Conservation (phyloP, 2,797 vertebrate species). For the Tenualosa ilisha region DNA sequence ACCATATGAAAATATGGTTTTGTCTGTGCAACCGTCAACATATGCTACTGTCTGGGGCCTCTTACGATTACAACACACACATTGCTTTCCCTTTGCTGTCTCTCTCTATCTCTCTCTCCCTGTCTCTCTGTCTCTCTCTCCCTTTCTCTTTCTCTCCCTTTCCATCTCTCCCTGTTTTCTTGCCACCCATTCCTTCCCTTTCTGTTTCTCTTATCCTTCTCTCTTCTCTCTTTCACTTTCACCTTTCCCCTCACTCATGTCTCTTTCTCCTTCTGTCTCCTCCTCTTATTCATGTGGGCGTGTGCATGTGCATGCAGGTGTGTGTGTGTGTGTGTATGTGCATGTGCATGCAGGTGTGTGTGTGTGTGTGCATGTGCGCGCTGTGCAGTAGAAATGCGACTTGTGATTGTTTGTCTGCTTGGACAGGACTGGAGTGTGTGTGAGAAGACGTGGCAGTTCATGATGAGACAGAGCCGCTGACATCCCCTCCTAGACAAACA, state of each 20-base stretch:
- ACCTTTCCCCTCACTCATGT: not conserved
- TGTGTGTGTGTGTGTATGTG: no score
- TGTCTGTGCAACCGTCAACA: not conserved
- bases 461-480: no score
- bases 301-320: no score
- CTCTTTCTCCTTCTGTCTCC: not conserved
- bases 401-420: no score
- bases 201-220: slow-evolving; percentile 35
- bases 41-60: slow-evolving; percentile 29
- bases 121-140: not conserved
- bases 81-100: not conserved
- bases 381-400: no score
- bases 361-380: no score
- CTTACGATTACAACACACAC: slow-evolving; percentile 33
- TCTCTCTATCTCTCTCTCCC: not conserved
- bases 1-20: slow-evolving; percentile 4
- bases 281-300: not conserved
- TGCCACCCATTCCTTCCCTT: slow-evolving; percentile 48
- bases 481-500: no score
- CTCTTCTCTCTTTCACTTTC: not conserved
- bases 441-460: not conserved
- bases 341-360: no score
- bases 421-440: not conserved
- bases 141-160: not conserved
- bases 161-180: slow-evolving; percentile 53